Evolutionary conservation across 2,888 invertebrate genomes (phyloP), one percentile per base, ranked within the genome.

Genomic region (Gymnosoma rotundatum): DNA sequence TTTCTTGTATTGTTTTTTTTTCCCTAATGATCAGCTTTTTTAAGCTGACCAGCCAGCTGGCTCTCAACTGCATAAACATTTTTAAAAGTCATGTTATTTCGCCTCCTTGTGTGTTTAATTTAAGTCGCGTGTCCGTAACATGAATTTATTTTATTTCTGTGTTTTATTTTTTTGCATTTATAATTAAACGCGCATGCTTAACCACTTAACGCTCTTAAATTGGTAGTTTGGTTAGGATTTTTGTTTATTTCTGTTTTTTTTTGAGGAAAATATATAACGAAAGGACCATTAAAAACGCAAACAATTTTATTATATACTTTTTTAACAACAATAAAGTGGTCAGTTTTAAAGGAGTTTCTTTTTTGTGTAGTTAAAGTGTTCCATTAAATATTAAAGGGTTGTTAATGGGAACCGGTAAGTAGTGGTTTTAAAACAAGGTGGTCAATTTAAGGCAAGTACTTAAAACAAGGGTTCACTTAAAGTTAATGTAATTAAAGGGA

Each of bases 121-220:
- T 36, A 42, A 50, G 80, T 61, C 80, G 73, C 80, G 80, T 80
- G 80, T 60, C 79, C 63, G 56, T 64, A 60, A 58, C 36, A 45
- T 21, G 20, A 72, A 61, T 25, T 67, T 38, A 18, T 42, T 25
- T 42, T 14, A 36, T 20, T 20, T 32, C 7, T 5, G 42, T 42
- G 12, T 42, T 42, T 42, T 48, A 69, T 45, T 70, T 56, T 72
- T 75, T 66, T 73, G 64, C 69, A 78, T 82, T 81, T 74, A 21
- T 78, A 63, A 74, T 72, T 75, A 64, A 60, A 60, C 18, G 86
- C 83, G 80, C 83, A 85, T 80, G 83, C 86, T 70, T 74, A 85
- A 67, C 70, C 83, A 86, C 83, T 86, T 86, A 85, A 83, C 83
- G 78, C 83, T 83, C 72, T 8, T 52, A 54, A 58, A 63, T 58